These are phyloP conservation scores for Danio tinwini DNA, from an alignment of 2,797 vertebrate species.

Conservation along the genomic window DNA sequence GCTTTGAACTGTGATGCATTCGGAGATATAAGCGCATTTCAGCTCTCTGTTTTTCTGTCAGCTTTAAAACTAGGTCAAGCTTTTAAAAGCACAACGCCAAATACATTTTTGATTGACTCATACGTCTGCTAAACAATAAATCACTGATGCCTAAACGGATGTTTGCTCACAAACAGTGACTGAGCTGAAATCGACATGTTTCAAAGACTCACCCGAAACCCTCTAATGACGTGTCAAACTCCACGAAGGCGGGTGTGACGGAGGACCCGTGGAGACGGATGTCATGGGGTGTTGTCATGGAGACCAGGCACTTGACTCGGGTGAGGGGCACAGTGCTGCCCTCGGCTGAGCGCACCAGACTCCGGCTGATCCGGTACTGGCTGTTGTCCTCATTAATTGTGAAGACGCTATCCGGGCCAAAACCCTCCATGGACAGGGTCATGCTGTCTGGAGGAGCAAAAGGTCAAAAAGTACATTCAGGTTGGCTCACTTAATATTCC, in stretches of 20 bases:
- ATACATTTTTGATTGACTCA: slow-evolving; percentile 5
- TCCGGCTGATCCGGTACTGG: slow-evolving; percentile 95
- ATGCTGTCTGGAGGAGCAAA: slow-evolving; percentile 81
- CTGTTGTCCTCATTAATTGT: slow-evolving; percentile 88
- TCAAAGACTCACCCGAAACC: slow-evolving; percentile 88
- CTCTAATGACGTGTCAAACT: slow-evolving; percentile 95
- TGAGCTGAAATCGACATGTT: not conserved
- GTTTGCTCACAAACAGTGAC: slow-evolving; percentile 12
- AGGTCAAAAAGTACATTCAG: not conserved
- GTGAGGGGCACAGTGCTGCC: slow-evolving; percentile 96
- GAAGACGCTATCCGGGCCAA: slow-evolving; percentile 93
- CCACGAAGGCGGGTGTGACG: slow-evolving; percentile 92
- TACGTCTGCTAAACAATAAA: slow-evolving; percentile 18
- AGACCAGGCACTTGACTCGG: slow-evolving; percentile 97
- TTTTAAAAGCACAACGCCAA: slow-evolving; percentile 19
- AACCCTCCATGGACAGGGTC: slow-evolving; percentile 91
- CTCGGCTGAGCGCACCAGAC: slow-evolving; percentile 94
- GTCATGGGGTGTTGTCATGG: slow-evolving; percentile 98
- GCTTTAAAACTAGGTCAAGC: slow-evolving; percentile 44
- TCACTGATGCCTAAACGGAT: not conserved
- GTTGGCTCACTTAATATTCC: not conserved
- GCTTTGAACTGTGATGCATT: slow-evolving; percentile 47
- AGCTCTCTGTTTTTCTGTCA: slow-evolving; percentile 31
- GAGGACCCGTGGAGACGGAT: slow-evolving; percentile 95
- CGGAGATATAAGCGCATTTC: slow-evolving; percentile 35